These are phyloP conservation scores for Plumapathes pennacea DNA, from an alignment of 92 coral and sea anemone genomes.

Conservation along the genomic window DNA sequence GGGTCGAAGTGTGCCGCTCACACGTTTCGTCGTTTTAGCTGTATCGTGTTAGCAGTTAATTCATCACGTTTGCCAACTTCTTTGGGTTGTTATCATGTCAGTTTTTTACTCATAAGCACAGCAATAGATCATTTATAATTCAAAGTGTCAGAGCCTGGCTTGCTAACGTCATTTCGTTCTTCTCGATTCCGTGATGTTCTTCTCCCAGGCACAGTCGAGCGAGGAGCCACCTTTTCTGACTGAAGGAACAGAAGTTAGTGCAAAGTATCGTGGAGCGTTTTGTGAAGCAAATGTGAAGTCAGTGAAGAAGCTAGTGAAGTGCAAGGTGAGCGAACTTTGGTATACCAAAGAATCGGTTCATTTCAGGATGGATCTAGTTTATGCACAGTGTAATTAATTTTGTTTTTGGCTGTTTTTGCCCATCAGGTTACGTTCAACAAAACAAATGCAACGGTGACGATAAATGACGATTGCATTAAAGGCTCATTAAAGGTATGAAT, in stretches of 20 bases:
- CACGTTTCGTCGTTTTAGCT: no score
- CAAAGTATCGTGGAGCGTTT: slow-evolving; percentile 97
- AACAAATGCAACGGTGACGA: slow-evolving; percentile 74
- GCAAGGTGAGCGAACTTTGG: slow-evolving; percentile 70
- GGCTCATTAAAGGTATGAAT: slow-evolving; percentile 79
- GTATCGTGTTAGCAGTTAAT: no score
- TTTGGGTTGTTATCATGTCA: slow-evolving; percentile 35
- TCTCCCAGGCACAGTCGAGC: slow-evolving; percentile 89
- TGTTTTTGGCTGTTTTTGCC: neutral
- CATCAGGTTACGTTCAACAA: slow-evolving; percentile 77
- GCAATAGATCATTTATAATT: slow-evolving; percentile 87
- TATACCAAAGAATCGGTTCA: neutral
- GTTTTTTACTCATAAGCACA: slow-evolving; percentile 6
- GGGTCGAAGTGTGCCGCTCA: no score
- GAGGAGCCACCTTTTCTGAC: slow-evolving; percentile 97
- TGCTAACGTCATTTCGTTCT: slow-evolving; percentile 99
- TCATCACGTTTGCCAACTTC: no score
- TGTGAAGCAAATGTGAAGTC: slow-evolving; percentile 97
- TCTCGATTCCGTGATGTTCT: slow-evolving; percentile 3
- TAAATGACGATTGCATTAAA: slow-evolving; percentile 89
- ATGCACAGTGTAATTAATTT: slow-evolving; percentile 3
- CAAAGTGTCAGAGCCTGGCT: slow-evolving; percentile 70
- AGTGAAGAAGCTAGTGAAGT: slow-evolving; percentile 93
- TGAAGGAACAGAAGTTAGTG: slow-evolving; percentile 99
- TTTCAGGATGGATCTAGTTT: slow-evolving; percentile 18